Base-by-base conservation (phyloP, 2,888 invertebrate species). In the Ecliptopera silaceata region DNA sequence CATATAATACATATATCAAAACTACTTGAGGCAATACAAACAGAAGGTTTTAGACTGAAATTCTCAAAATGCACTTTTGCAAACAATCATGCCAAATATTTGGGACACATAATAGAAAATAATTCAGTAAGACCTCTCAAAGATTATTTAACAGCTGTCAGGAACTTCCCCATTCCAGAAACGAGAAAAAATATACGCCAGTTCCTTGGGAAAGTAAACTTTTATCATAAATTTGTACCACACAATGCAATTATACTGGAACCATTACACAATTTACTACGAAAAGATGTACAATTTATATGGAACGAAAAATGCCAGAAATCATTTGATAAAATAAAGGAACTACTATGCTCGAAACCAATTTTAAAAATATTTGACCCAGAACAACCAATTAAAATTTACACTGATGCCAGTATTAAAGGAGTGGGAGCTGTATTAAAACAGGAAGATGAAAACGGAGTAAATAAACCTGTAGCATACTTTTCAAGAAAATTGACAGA, bases 101-200 rank as follows among this genome's bases (percentile, higher is more conserved):
- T 54, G 43, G 68, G 58, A 26, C 68, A 70, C 45, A 59, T 70
- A 45, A 69, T 70, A 26, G 3, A 64, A 51, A 69, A 69, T 32
- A 70, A 69, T 62, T 18, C 67, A 15, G 45, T 69, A 0, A 52
- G 11, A 46, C 68, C 70, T 32, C 3, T 70, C n/a, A 70, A 66
- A 22, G 70, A 70, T 47, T 68, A 73, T 61, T 63, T 70, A 52
- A 70, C 53, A 12, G 39, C 71, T 1, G 61, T 69, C 55, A 68
- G 55, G 56, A 41, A 65, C 15, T 70, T 70, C 47, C 58, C 58
- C 17, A 11, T 26, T 2, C 63, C 62, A 13, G 46, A 41, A 52
- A 69, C 59, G 5, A 48, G 55, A 15, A 68, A 65, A 48, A 67
- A 69, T 56, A 69, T 68, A 11, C 4, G 39, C 1, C 39, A 39